These are phyloP conservation scores for Sphaerophoria taeniata DNA, from an alignment of 2,888 invertebrate species.

Conservation along the genomic window DNA sequence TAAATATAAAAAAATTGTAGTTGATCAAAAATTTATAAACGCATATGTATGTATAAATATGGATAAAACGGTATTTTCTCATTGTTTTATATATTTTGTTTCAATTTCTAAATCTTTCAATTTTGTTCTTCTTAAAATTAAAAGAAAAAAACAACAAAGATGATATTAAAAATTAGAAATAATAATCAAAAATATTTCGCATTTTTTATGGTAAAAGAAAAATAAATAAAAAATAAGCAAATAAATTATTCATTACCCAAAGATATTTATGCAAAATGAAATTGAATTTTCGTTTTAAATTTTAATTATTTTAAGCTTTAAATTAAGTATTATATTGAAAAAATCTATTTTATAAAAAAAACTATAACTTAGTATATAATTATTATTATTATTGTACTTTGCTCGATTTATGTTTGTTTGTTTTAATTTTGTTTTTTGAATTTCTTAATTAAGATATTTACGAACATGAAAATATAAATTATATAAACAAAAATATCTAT, in stretches of 20 bases:
- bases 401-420: conserved; percentile 45
- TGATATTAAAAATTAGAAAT: conserved; percentile 45
- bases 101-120: conserved; percentile 15
- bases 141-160: conserved; percentile 28
- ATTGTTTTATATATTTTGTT: conserved; percentile 41
- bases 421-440: background rate
- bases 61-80: conserved; percentile 53
- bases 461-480: conserved; percentile 30
- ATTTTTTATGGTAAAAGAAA: conserved; percentile 45
- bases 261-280: conserved; percentile 74
- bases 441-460: conserved; percentile 48
- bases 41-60: conserved; percentile 13
- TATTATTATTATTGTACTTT: conserved; percentile 58
- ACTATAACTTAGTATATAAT: background rate
- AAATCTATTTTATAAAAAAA: conserved; percentile 20
- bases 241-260: conserved; percentile 72
- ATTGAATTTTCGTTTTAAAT: conserved; percentile 67
- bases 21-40: conserved; percentile 51
- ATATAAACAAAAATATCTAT: conserved; percentile 33
- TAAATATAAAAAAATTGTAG: too few relatives aligned
- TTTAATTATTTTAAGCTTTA: conserved; percentile 62
- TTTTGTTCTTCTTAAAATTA: conserved; percentile 6
- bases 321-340: conserved; percentile 57
- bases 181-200: conserved; percentile 55
- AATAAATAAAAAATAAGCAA: conserved; percentile 35